These are phyloP conservation scores for Paedocypris sp. DNA, from an alignment of 2,113 vertebrate species.

Conservation along the genomic window DNA sequence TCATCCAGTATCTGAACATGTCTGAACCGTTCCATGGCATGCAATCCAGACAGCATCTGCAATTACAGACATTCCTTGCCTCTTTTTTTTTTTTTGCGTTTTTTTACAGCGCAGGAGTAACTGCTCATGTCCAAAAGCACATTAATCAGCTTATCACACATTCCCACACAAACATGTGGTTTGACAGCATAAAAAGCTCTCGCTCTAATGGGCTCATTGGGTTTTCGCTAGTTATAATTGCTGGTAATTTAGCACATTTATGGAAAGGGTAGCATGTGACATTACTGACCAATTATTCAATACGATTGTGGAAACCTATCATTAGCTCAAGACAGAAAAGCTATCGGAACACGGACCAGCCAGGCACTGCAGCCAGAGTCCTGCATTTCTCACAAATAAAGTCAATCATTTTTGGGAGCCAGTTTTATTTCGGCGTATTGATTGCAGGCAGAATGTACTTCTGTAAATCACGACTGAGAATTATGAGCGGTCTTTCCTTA, in stretches of 20 bases:
- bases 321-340: slow-evolving; percentile 1
- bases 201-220: neutral
- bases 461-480: slow-evolving; percentile 6
- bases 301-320: neutral
- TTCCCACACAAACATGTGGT: slow-evolving; percentile 12
- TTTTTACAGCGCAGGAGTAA: slow-evolving; percentile 11
- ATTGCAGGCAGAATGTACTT: neutral
- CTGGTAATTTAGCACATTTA: slow-evolving; percentile 18
- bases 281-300: slow-evolving; percentile 12
- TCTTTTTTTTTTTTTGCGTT: no score
- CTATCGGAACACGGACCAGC: neutral
- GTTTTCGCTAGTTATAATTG: slow-evolving; percentile 10
- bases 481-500: neutral
- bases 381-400: neutral
- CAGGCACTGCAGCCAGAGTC: neutral
- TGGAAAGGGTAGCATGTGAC: slow-evolving; percentile 10
- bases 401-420: neutral
- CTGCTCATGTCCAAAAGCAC: no score
- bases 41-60: slow-evolving; percentile 5
- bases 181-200: neutral
- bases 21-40: neutral
- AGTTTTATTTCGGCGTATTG: slow-evolving; percentile 6
- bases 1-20: slow-evolving; percentile 16
- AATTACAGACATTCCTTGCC: slow-evolving; percentile 8
- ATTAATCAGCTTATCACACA: neutral